These are phyloP conservation scores for Esperia sulphurella DNA, from an alignment of 2,888 invertebrate genomes.

Conservation along the genomic window DNA sequence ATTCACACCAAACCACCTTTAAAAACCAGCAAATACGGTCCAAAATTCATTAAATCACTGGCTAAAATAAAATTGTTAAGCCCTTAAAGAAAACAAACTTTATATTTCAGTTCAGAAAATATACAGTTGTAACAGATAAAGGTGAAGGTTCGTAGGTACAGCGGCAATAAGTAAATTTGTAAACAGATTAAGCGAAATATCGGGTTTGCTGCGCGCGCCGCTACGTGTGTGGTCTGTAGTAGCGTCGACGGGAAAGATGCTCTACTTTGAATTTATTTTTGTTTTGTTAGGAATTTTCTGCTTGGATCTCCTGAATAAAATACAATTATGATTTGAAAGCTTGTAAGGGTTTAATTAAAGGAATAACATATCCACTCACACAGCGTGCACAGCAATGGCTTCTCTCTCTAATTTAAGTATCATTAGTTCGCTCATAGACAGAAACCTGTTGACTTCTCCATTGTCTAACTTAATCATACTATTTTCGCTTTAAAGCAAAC, in stretches of 20 bases:
- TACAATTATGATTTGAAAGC: too few species aligned
- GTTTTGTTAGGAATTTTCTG: not conserved
- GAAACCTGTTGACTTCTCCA: too few species aligned
- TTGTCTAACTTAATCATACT: too few species aligned
- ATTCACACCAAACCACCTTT: not conserved
- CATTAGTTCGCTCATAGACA: too few species aligned
- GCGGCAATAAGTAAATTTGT: constrained; percentile 11
- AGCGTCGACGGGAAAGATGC: constrained; percentile 18
- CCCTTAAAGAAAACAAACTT: constrained; percentile 9
- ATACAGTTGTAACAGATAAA: not conserved
- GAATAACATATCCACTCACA: too few species aligned
- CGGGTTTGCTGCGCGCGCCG: constrained; percentile 20
- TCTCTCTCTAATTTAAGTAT: too few species aligned
- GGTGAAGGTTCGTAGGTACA: not conserved
- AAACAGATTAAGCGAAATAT: constrained; percentile 21
- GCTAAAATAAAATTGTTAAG: constrained; percentile 1
- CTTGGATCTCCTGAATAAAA: too few species aligned
- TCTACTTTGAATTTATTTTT: constrained; percentile 15
- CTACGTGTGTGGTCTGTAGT: constrained; percentile 30
- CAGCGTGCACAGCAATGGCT: too few species aligned
- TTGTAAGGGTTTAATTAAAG: too few species aligned
- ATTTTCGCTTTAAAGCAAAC: too few species aligned
- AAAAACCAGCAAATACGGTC: not conserved
- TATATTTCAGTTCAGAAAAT: constrained; percentile 4
- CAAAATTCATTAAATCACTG: constrained; percentile 1